A percentile compares a stretch with the other conserved stretches of the same genome.
Evolutionary conservation across 2,797 vertebrate species (phyloP).

Genomic region (Dipus sagitta): DNA sequence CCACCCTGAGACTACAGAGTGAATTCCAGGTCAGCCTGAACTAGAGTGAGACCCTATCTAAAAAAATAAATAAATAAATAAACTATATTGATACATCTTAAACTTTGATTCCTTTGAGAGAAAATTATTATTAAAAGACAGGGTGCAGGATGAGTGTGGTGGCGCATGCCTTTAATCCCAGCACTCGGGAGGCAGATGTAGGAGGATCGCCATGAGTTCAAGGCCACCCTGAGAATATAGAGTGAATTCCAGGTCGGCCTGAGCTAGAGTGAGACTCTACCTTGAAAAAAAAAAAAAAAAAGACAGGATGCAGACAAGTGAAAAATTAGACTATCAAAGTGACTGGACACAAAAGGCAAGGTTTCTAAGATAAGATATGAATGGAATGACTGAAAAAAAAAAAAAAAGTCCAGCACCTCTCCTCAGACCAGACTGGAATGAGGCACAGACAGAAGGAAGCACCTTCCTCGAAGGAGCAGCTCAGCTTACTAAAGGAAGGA

Average conservation of each 20-base stretch:
- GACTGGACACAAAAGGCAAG: conserved; percentile 41
- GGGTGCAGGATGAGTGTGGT: not conserved
- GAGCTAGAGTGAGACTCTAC: too few relatives aligned
- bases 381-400: not conserved
- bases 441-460: not conserved
- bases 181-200: too few relatives aligned
- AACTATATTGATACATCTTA: too few relatives aligned
- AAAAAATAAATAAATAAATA: too few relatives aligned
- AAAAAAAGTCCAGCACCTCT: not conserved
- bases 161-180: too few relatives aligned
- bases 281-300: not conserved
- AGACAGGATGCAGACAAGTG: not conserved
- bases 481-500: not conserved
- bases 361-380: not conserved
- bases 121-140: conserved; percentile 43
- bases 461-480: not conserved
- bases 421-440: not conserved
- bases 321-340: not conserved
- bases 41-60: too few relatives aligned
- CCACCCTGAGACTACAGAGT: too few relatives aligned
- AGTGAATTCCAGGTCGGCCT: too few relatives aligned
- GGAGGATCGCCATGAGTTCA: too few relatives aligned
- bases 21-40: too few relatives aligned
- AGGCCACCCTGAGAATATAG: too few relatives aligned
- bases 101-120: not conserved